These are phyloP conservation scores for Nemotelus nigrinus DNA, from an alignment of 2,888 invertebrate species.

Conservation along the genomic window DNA sequence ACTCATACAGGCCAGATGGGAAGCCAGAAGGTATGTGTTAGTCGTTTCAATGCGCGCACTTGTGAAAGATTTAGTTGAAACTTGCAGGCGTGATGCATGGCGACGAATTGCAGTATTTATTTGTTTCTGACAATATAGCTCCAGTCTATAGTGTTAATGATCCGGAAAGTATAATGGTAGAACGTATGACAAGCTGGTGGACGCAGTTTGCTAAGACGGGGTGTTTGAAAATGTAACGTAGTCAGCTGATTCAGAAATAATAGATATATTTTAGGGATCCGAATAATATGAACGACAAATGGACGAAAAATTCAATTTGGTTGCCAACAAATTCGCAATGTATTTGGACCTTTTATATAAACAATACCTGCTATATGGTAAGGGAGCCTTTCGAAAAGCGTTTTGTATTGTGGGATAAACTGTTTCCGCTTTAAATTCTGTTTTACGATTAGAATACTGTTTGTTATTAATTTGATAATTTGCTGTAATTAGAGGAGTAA, in stretches of 20 bases:
- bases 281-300: background rate
- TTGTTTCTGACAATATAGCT: conserved; percentile 55
- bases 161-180: conserved; percentile 57
- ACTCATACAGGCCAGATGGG: conserved; percentile 64
- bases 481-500: too few species aligned
- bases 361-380: conserved; percentile 1
- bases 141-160: conserved; percentile 8
- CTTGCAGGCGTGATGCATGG: conserved; percentile 1
- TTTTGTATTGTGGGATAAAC: conserved; percentile 14
- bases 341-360: conserved; percentile 15
- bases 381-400: background rate
- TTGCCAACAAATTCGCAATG: background rate
- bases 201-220: conserved; percentile 61
- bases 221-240: conserved; percentile 50
- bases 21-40: conserved; percentile 52
- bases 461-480: too few species aligned
- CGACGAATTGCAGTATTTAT: conserved; percentile 57
- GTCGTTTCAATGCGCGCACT: background rate
- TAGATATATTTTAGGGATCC: conserved; percentile 18
- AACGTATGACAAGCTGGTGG: conserved; percentile 63
- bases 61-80: background rate
- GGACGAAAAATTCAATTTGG: conserved; percentile 2
- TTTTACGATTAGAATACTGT: too few species aligned
- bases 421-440: conserved; percentile 4
- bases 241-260: background rate